Conservation (phyloP, 2,888 invertebrate genomes). For the Cancer borealis region DNA sequence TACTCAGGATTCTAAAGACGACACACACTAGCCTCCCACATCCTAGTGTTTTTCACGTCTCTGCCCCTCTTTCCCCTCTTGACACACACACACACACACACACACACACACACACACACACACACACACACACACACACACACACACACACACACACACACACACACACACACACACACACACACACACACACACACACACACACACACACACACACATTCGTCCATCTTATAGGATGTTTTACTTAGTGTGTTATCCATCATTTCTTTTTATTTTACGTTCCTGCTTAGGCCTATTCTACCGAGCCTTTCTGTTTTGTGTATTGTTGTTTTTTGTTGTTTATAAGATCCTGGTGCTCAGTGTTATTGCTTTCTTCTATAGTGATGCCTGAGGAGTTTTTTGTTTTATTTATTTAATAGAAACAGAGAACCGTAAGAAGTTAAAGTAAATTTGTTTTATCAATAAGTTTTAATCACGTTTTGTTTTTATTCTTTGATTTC, state of each 20-base stretch:
- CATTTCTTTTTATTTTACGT: neutral
- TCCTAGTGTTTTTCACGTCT: constrained; percentile 41
- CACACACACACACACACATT: constrained; percentile 34
- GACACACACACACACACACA: constrained; percentile 45
- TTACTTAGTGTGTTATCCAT: neutral
- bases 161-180: constrained; percentile 16
- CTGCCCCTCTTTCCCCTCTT: constrained; percentile 1
- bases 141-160: constrained; percentile 23
- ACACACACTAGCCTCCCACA: constrained; percentile 36
- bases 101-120: constrained; percentile 43
- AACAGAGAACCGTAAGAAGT: too few species aligned
- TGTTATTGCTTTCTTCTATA: neutral
- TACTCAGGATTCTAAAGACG: constrained; percentile 41
- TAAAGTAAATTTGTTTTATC: too few species aligned
- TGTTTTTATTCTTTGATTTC: neutral
- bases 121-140: constrained; percentile 43
- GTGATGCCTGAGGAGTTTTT: neutral
- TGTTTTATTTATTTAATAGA: too few species aligned
- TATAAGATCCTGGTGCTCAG: neutral
- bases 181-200: constrained; percentile 37
- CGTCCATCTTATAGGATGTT: constrained; percentile 1
- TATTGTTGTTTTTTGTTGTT: neutral
- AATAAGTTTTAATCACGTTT: neutral
- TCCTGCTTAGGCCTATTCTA: neutral
- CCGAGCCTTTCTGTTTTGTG: neutral